Conservation (phyloP, 2,797 vertebrate species). For the Pipistrellus pygmaeus region DNA sequence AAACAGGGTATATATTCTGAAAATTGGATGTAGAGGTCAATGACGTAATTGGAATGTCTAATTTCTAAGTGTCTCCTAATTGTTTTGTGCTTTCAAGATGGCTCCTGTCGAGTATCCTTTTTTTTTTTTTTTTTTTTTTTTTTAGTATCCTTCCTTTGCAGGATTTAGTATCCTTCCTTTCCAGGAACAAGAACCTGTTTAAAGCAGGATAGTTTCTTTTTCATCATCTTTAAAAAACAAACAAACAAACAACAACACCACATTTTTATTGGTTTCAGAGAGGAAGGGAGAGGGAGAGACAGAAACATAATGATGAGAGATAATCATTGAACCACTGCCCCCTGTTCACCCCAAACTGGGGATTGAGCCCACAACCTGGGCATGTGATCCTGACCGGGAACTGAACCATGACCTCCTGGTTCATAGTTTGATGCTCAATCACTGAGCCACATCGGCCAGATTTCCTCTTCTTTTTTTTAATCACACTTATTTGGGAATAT, state of each 20-base stretch:
- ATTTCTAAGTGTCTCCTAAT: not conserved
- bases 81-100: not conserved
- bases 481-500: not conserved
- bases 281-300: too few relatives aligned
- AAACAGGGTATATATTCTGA: not conserved
- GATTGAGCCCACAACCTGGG: too few relatives aligned
- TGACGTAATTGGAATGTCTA: not conserved
- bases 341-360: too few relatives aligned
- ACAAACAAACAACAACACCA: not conserved
- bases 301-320: too few relatives aligned
- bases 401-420: too few relatives aligned
- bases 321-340: too few relatives aligned
- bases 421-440: too few relatives aligned
- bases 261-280: too few relatives aligned
- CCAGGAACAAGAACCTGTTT: not conserved
- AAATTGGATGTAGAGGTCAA: not conserved
- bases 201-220: not conserved
- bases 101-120: not conserved
- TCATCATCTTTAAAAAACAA: not conserved
- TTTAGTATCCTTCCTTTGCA: not conserved
- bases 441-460: too few relatives aligned
- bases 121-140: not conserved
- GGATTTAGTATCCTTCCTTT: conserved; percentile 13
- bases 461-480: too few relatives aligned
- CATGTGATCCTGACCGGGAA: too few relatives aligned